These are phyloP conservation scores for Cotesia typhae DNA, from an alignment of 1,140 invertebrate genomes.

Conservation along the genomic window DNA sequence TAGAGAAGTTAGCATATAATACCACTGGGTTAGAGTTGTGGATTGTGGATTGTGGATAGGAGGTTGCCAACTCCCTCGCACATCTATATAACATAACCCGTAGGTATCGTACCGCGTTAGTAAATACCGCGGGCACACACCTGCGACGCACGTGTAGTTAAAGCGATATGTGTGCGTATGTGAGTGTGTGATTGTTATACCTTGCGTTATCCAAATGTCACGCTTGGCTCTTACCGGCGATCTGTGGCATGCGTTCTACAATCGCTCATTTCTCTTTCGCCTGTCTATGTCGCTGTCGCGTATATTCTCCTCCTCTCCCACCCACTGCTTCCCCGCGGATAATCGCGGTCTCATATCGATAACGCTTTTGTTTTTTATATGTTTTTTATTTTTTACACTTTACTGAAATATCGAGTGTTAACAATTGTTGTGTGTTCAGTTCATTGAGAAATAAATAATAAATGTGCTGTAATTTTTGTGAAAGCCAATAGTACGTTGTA, in stretches of 20 bases:
- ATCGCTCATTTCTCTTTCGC: slow-evolving; percentile 50
- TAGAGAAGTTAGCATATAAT: no score
- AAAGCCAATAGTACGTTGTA: background rate
- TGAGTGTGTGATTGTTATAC: slow-evolving; percentile 42
- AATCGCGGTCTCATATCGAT: slow-evolving; percentile 33
- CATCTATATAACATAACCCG: background rate
- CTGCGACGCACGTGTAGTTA: slow-evolving; percentile 33
- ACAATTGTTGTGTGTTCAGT: background rate
- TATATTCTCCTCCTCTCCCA: slow-evolving; percentile 13
- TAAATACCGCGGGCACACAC: slow-evolving; percentile 25
- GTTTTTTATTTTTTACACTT: background rate
- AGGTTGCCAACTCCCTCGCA: slow-evolving; percentile 17
- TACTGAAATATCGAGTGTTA: background rate
- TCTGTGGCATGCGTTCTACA: slow-evolving; percentile 43
- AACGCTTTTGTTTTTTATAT: slow-evolving; percentile 15
- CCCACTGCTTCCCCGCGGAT: background rate
- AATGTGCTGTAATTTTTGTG: background rate
- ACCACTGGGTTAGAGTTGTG: no score
- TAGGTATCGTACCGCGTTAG: slow-evolving; percentile 5
- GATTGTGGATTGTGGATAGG: no score
- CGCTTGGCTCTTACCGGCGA: slow-evolving; percentile 42
- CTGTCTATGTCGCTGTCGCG: slow-evolving; percentile 30
- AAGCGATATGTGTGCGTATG: slow-evolving; percentile 1
- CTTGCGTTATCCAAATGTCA: slow-evolving; percentile 49
- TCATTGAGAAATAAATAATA: slow-evolving; percentile 11